Percentiles rank a stretch among this genome's conserved stretches.
These are phyloP conservation scores for Rhogogaster chlorosoma DNA, from an alignment of 2,888 invertebrate species.

Conservation along the genomic window DNA sequence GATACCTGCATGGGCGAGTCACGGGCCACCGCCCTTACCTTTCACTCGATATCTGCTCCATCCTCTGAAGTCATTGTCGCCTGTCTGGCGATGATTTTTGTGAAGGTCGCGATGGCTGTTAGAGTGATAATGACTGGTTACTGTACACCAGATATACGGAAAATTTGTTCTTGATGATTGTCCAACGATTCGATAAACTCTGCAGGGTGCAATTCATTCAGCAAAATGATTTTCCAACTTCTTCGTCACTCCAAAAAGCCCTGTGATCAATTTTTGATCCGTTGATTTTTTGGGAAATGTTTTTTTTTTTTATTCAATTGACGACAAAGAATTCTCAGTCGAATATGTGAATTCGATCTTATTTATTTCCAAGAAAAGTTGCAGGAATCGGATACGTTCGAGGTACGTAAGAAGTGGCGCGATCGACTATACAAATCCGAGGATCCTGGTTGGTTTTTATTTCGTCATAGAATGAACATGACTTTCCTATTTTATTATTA, in stretches of 20 bases:
- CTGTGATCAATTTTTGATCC: background rate
- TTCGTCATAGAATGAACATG: background rate
- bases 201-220: background rate
- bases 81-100: constrained; percentile 2
- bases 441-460: background rate
- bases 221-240: background rate
- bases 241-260: background rate
- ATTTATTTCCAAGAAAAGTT: background rate
- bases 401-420: background rate
- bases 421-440: background rate
- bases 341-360: background rate
- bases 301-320: background rate
- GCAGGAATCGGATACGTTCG: background rate
- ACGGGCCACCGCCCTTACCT: constrained; percentile 68
- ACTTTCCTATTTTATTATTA: constrained; percentile 34
- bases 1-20: background rate
- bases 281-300: too few relatives aligned
- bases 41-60: constrained; percentile 57
- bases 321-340: background rate
- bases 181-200: background rate
- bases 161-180: background rate
- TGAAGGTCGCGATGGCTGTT: constrained; percentile 11
- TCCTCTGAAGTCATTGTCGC: constrained; percentile 17
- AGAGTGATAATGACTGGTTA: background rate
- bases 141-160: background rate